Base-by-base conservation (phyloP, 2,797 vertebrate species). In the Fistularia commersonii region DNA sequence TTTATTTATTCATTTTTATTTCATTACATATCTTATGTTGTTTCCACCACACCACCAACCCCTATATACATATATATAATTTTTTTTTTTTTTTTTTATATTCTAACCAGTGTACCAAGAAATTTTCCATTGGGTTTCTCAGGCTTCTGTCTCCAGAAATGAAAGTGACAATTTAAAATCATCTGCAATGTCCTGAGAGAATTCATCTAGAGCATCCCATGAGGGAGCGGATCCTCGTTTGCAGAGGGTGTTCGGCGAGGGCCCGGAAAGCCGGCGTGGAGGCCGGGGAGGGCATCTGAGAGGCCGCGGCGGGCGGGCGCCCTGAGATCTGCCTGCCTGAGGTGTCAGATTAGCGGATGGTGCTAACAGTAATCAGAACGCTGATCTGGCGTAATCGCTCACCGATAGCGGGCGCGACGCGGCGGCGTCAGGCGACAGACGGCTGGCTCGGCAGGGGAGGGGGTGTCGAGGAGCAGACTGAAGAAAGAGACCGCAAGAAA, bases 331-430 rank as follows among this genome's bases (percentile, higher is more conserved):
- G 52, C 72, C 79, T 39, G 58, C 67, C 57, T 68, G 84, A 76
- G 61, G 63, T 60, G 15, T 8, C 36, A 75, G 80, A 87, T 85
- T 83, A 84, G 60, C 73, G 67, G 69, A 54, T 53, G 55, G 67
- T 39, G 58, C 66, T 64, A 14, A 45, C 65, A 64, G 73, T 74
- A 83, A 86, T 85, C 81, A 80, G 59, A 76, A 45, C 31, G 2
- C 69, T 83, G 74, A 86, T 82, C 81, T 81, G 51, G 58, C 61
- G 48, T 84, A 85, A 86, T 80, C 72, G 52, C 66, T 77, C 69
- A 72, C 64, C 59, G 15, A 75, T 74, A 59, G 44, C 57, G 70
- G 72, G 79, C 62, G 69, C 76, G 76, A n/a, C 58, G 8, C 61
- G 43, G 49, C 56, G 54, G 55, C 66, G 64, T 60, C 45, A 66